Evolutionary conservation across 2,797 vertebrate genomes (phyloP), one percentile per base, ranked within the genome.

Genomic region (Pelodytes ibericus): DNA sequence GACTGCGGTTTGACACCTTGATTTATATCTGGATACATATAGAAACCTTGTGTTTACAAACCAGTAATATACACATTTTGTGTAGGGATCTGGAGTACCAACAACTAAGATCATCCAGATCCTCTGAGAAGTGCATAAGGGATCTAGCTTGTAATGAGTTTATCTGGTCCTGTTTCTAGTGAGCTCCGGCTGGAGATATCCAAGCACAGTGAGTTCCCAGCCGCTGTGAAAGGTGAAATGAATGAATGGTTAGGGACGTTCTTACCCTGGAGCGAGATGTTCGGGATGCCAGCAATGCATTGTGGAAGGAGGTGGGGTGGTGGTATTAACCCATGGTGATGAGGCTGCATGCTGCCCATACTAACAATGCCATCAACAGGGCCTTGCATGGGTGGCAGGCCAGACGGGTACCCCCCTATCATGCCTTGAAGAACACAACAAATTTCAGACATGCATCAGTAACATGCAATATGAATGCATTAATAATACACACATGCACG

Each of bases 371-470:
- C 93, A 91, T 95, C 93, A 92, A 94, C 87, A 89, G 91, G 89
- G 92, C 92, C 92, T 90, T 90, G 93, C 86, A 85, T 91, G 89
- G 92, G 93, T 89, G 93, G 92, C 94, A 96, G 92, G 92, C 91
- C 91, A 89, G 93, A 91, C 88, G 91, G 89, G 93, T 92, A 95
- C 90, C 92, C 92, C 93, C 93, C 93, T 91, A 94, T 94, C 94
- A 95, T 93, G 94, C 93, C 94, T 95, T 98, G 90, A 94, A 89
- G 92, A 93, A 93, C 90, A 96, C 89, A 95, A 96, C 89, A 95
- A 90, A 94, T 91, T 91, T 92, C 96, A 96, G 95, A 96, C 95
- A 94, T 96, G 92, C 92, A 93, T 93, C 89, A 95, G 91, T 96
- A 90, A 93, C 94, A 95, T 96, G 96, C 96, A 93, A 81, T 83